Percentiles rank a stretch among this genome's conserved stretches.
Conservation (phyloP, 2,888 invertebrate species). For the Dryomyza anilis region DNA sequence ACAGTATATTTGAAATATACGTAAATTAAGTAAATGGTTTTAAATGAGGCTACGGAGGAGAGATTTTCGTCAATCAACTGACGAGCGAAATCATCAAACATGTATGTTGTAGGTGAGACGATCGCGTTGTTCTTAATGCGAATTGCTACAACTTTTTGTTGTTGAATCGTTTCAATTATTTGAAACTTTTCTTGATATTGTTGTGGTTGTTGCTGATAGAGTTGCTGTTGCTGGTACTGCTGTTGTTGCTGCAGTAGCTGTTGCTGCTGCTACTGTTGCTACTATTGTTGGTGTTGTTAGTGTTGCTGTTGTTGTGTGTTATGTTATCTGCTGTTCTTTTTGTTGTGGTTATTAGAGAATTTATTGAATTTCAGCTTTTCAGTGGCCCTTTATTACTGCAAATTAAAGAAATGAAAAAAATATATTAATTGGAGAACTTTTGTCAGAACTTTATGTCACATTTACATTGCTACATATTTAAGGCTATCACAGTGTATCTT, state of each 20-base stretch:
- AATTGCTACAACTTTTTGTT: neutral
- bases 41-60: neutral
- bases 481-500: slow-evolving; percentile 82
- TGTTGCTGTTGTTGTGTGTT: slow-evolving; percentile 36
- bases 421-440: neutral
- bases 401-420: slow-evolving; percentile 32
- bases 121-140: neutral
- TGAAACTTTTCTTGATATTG: neutral
- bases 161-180: neutral
- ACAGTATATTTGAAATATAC: neutral
- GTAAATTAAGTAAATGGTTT: neutral
- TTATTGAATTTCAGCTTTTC: slow-evolving; percentile 61
- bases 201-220: slow-evolving; percentile 27
- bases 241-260: slow-evolving; percentile 24
- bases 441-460: slow-evolving; percentile 15
- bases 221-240: slow-evolving; percentile 19
- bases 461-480: slow-evolving; percentile 68
- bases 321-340: slow-evolving; percentile 47
- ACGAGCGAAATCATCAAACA: neutral
- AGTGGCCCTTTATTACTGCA: slow-evolving; percentile 59
- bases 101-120: neutral
- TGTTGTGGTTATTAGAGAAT: slow-evolving; percentile 50
- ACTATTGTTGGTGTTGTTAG: slow-evolving; percentile 19
- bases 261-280: slow-evolving; percentile 25
- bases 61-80: neutral